Evolutionary conservation across 2,113 vertebrate species (phyloP), one percentile per base, ranked within the genome.

Genomic region (Notiomystis cincta): DNA sequence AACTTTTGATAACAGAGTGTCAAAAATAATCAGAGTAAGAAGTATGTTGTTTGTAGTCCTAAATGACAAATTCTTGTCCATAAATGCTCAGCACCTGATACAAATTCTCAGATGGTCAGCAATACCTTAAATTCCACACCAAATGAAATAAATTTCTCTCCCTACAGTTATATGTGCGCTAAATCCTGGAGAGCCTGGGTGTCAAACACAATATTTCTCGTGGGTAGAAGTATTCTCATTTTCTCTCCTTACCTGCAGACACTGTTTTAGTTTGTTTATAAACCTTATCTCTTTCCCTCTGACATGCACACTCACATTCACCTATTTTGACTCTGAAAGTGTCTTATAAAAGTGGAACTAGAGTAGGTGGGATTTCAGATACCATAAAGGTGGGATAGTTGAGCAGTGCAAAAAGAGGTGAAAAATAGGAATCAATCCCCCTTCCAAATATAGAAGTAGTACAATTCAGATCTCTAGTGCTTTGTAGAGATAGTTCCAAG

Each of bases 11-110:
- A 95, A 80, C 45, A 6, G 2, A 75, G 19, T 82, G 47, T 89
- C 82, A 83, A 90, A 96, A 96, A 70, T 80, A 92, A 80, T 95
- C 77, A 80, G 48, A 89, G 44, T 50, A 79, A 87, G 85, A 83
- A 79, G 48, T 31, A 11, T 19, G 6, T 35, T 65, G 18, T 48
- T 87, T 60, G 58, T 86, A 77, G 61, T 77, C 61, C 64, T 76
- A 87, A 90, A 70, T 40, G 47, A n/a, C 62, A 85, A 92, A 73
- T 37, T 12, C 17, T 62, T 88, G 35, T 56, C 70, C 15, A 30
- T 77, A 87, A 94, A 78, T 37, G 9, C 44, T 86, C 47, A 65
- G 38, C 42, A 81, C 21, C 47, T 42, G 28, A 56, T 47, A 57
- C 27, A 80, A 65, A 72, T 73, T 70, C 70, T 82, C 62, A 95